These are phyloP conservation scores for Philantomba maxwellii DNA, from an alignment of 2,113 vertebrate species.

Conservation along the genomic window DNA sequence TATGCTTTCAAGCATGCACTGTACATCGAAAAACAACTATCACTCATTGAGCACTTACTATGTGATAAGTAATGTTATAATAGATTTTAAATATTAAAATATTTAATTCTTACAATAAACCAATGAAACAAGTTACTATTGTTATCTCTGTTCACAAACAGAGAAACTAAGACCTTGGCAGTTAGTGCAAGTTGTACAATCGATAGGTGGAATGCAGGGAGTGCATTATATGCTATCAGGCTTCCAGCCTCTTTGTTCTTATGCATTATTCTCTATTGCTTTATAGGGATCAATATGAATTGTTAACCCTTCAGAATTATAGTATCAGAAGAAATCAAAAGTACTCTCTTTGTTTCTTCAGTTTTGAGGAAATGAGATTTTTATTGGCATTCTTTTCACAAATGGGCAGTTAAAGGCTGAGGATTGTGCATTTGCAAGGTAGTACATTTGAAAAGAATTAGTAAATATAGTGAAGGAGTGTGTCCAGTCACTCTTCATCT, in stretches of 20 bases:
- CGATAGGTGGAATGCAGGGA: fast-evolving
- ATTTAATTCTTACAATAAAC: background rate
- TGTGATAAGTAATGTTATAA: background rate
- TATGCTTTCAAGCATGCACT: background rate
- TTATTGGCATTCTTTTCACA: background rate
- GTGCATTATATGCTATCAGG: background rate
- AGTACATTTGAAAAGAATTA: background rate
- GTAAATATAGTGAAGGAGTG: background rate
- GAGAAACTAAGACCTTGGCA: background rate
- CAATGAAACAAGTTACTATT: background rate
- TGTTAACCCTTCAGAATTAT: background rate
- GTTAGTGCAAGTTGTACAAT: background rate
- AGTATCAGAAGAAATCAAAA: background rate
- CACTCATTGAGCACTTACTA: background rate
- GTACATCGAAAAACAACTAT: background rate
- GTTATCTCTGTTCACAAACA: background rate
- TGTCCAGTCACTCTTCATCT: background rate
- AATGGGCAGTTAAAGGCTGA: background rate
- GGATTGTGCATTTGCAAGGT: background rate
- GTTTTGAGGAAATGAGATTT: background rate
- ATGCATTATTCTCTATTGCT: background rate
- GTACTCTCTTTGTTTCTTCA: background rate
- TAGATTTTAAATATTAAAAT: background rate
- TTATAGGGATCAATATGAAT: background rate
- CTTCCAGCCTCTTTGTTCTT: background rate